Base-by-base conservation (phyloP, 2,888 invertebrate genomes). In the Tinea semifulvella region DNA sequence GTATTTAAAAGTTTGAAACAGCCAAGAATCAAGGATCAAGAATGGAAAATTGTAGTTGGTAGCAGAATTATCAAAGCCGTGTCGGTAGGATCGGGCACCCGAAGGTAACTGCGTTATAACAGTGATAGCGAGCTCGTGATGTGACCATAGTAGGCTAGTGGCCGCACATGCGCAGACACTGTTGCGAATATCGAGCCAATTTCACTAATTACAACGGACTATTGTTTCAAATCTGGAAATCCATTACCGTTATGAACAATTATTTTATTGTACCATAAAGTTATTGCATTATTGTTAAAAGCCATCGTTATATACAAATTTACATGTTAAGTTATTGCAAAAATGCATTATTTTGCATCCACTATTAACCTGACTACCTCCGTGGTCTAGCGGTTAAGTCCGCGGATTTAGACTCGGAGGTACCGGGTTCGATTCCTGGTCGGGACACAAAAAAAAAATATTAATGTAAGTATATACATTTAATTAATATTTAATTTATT, bases 111-210 rank as follows among this genome's bases (percentile, higher is more conserved):
- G 69, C 68, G 68, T 68, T 73, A 67, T 65, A 72, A 69, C 73
- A 72, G 65, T 68, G 70, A 72, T 72, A 71, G 65, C 58, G 55
- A 53, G 67, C 65, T 70, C 74, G 72, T 75, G 74, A 76, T 68
- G 65, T 68, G 63, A 63, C 75, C 76, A 71, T 72, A 75, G 65
- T 59, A 61, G 68, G 72, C 42, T 57, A 59, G 57, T 55, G 49
- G 48, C 51, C 27, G 28, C 52, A 54, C 55, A 56, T 53, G 52
- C 53, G 46, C 47, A 48, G 46, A 49, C 40, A 40, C 40, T 22
- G 17, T 40, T 13, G 22, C 40, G 19, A 20, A 22, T 40, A 22
- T 18, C 40, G 40, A 40, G 20, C 20, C 20, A 22, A 40, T 40
- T 40, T 40, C 40, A 13, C 40, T 40, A 40, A 40, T 40, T 40